Evolutionary conservation across 2,113 vertebrate genomes (phyloP), one percentile per base, ranked within the genome.

Genomic region (Strix aluco): DNA sequence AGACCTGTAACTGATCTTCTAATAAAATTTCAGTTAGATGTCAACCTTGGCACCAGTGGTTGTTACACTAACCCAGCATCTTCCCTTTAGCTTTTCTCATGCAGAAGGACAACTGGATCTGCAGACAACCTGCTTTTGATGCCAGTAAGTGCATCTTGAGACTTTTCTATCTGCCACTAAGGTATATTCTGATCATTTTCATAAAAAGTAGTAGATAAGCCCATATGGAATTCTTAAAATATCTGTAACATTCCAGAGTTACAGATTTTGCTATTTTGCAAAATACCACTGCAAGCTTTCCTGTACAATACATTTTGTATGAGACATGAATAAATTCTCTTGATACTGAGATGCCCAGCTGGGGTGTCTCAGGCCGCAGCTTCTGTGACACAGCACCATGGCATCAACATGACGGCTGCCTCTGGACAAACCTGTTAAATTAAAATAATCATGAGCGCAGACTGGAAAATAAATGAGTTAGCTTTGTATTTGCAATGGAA

Each of bases 401-500:
- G 57, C 91, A 96, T 91, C 86, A 89, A 85, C 36, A 20, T 77
- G 94, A 95, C 2, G 10, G 74, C 89, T 86, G 94, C 81, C 91
- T 92, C 81, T 0, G 4, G 89, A 96, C 78, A 91, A 95, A 95
- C 62, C 82, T 16, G 70, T 69, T 85, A 85, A 92, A 96, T 94
- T 94, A 95, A 90, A 95, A 92, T 92, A 95, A 96, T 96, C 73
- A 96, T 58, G 83, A 94, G 81, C 5, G 2, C 77, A 94, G 89
- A 95, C 66, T 77, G 61, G 84, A 91, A 92, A 96, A 94, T 92
- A 94, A 97, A 95, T 70, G 84, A 91, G 81, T 77, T 89, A 70
- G 87, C 71, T 90, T 79, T 81, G 62, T 77, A 95, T 96, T 95
- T 97, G 92, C 91, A 96, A 96, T 90, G 92, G 91, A 96, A 96